These are phyloP conservation scores for Cariama cristata DNA, from an alignment of 2,113 vertebrate genomes.

Conservation along the genomic window DNA sequence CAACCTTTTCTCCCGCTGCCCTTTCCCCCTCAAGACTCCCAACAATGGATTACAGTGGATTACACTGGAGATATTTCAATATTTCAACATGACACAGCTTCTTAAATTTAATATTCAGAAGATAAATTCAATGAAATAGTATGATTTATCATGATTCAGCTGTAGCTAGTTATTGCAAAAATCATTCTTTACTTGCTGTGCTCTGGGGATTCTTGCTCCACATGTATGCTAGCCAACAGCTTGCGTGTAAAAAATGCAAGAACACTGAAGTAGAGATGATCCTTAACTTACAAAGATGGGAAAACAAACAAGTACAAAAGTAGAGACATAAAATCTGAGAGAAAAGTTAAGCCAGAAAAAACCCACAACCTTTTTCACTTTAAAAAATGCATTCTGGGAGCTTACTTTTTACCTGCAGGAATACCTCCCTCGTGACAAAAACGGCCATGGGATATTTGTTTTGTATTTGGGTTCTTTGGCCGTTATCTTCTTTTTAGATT, in stretches of 20 bases:
- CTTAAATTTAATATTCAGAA: constrained; percentile 61
- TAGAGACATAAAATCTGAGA: background rate
- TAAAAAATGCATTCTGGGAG: background rate
- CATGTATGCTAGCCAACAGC: background rate
- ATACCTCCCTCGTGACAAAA: background rate
- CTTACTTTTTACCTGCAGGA: background rate
- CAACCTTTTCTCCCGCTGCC: constrained; percentile 23
- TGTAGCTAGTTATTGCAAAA: constrained; percentile 19
- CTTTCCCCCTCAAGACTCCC: constrained; percentile 5
- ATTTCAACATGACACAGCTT: constrained; percentile 54
- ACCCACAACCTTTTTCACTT: background rate
- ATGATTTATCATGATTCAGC: constrained; percentile 62
- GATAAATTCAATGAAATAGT: constrained; percentile 54
- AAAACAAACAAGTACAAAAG: background rate
- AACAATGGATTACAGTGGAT: constrained; percentile 30
- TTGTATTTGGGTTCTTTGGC: background rate
- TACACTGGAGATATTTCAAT: constrained; percentile 34
- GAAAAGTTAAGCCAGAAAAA: background rate
- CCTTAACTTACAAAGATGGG: background rate
- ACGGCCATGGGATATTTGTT: background rate
- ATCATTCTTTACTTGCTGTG: constrained; percentile 14
- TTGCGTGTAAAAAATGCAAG: background rate
- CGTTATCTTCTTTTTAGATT: background rate
- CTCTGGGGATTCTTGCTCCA: background rate
- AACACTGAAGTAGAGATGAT: background rate